These are phyloP conservation scores for Telmatherina bonti DNA, from an alignment of 2,797 vertebrate species.

Conservation along the genomic window DNA sequence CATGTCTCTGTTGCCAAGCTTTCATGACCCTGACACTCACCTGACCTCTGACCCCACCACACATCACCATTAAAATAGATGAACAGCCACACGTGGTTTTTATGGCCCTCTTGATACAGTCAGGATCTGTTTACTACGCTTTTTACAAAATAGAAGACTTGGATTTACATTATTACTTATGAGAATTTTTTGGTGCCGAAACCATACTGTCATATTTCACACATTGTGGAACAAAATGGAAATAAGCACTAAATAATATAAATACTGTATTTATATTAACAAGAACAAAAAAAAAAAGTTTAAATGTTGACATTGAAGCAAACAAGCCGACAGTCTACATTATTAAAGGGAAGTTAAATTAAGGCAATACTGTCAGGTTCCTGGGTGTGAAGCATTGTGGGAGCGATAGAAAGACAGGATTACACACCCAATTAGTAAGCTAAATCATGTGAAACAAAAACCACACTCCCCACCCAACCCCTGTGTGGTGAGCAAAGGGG, in stretches of 20 bases:
- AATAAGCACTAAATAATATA: no score
- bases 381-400: slow-evolving; percentile 28
- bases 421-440: slow-evolving; percentile 62
- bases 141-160: neutral
- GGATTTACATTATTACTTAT: no score
- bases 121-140: slow-evolving; percentile 14
- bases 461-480: neutral
- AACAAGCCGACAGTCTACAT: neutral
- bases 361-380: slow-evolving; percentile 20
- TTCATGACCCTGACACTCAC: slow-evolving; percentile 21
- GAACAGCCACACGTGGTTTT: slow-evolving; percentile 8
- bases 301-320: neutral
- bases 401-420: slow-evolving; percentile 55
- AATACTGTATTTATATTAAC: no score
- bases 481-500: slow-evolving; percentile 18
- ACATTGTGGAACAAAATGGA: no score
- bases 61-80: slow-evolving; percentile 26
- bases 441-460: slow-evolving; percentile 61
- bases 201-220: neutral
- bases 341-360: neutral
- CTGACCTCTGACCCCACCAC: slow-evolving; percentile 34
- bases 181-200: no score
- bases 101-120: slow-evolving; percentile 4
- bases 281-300: no score
- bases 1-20: slow-evolving; percentile 19